Percentiles rank a stretch among this genome's conserved stretches.
Conservation (phyloP, 2,888 invertebrate genomes). For the Hydriomena furcata region DNA sequence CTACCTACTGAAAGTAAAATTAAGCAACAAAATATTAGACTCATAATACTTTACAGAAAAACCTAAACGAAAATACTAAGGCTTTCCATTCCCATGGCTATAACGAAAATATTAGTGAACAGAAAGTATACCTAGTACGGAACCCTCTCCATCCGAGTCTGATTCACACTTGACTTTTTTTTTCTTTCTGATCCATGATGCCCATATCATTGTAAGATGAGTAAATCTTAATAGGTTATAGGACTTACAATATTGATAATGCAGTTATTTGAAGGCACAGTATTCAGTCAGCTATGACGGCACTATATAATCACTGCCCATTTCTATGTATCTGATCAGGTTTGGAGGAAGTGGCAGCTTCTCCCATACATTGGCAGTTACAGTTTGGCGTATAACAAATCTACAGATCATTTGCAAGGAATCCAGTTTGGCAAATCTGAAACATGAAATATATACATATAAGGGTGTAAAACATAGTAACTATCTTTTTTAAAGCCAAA, state of each 20-base stretch:
- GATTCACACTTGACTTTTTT: no score
- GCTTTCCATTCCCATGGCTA: no score
- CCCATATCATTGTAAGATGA: slow-evolving; percentile 29
- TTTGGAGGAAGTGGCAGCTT: slow-evolving; percentile 86
- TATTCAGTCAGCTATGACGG: slow-evolving; percentile 53
- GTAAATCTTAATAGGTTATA: slow-evolving; percentile 39
- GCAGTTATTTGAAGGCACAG: slow-evolving; percentile 54
- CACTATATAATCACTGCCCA: slow-evolving; percentile 79
- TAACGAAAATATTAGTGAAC: no score
- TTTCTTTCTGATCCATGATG: not conserved
- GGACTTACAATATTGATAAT: slow-evolving; percentile 39
- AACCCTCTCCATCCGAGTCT: no score
- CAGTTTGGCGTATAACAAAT: slow-evolving; percentile 88
- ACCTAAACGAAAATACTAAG: no score
- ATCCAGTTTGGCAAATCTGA: slow-evolving; percentile 86
- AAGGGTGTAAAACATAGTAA: no score
- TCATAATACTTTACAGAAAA: no score
- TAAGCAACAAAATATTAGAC: no score
- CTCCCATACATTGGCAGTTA: slow-evolving; percentile 86
- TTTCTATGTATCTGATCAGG: slow-evolving; percentile 70
- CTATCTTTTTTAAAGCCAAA: no score
- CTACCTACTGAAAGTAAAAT: no score
- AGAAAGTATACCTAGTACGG: no score
- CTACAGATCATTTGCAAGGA: slow-evolving; percentile 89
- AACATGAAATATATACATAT: slow-evolving; percentile 45